Evolutionary conservation across 2,888 invertebrate genomes (phyloP).

Genomic region (Sphaerophoria rueppellii): DNA sequence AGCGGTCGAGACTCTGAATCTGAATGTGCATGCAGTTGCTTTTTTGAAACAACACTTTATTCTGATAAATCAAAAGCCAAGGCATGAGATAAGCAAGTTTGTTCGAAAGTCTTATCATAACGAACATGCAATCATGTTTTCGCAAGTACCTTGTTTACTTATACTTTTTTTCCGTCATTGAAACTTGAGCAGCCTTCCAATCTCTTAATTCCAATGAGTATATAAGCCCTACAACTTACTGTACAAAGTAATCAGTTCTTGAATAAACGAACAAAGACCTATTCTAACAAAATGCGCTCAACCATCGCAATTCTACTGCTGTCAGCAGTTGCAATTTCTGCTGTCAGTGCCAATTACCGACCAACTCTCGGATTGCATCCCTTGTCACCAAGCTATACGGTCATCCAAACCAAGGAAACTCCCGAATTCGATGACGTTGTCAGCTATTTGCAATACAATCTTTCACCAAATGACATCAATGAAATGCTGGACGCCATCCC

Average conservation of each 20-base stretch:
- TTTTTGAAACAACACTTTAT: no score
- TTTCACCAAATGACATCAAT: conserved; percentile 49
- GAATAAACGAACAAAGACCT: not conserved
- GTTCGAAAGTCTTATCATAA: no score
- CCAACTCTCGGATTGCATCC: conserved; percentile 15
- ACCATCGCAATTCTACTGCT: conserved; percentile 31
- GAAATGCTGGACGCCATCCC: conserved; percentile 36
- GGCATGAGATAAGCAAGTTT: no score
- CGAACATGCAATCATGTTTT: no score
- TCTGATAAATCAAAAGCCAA: no score
- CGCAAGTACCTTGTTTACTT: no score
- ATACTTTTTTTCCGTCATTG: no score
- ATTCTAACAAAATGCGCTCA: conserved; percentile 31
- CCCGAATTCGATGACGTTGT: conserved; percentile 45
- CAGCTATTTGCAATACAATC: conserved; percentile 28
- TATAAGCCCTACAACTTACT: conserved; percentile 11
- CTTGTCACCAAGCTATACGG: not conserved
- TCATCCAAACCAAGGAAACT: not conserved
- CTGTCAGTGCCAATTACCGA: conserved; percentile 13
- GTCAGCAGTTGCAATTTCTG: conserved; percentile 46
- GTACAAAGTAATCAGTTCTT: conserved; percentile 9
- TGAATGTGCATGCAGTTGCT: no score
- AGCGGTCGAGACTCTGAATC: no score
- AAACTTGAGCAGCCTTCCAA: not conserved
- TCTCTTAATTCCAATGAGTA: not conserved